These are phyloP conservation scores for Machaerirhynchus nigripectus DNA, from an alignment of 2,113 vertebrate species.

Conservation along the genomic window DNA sequence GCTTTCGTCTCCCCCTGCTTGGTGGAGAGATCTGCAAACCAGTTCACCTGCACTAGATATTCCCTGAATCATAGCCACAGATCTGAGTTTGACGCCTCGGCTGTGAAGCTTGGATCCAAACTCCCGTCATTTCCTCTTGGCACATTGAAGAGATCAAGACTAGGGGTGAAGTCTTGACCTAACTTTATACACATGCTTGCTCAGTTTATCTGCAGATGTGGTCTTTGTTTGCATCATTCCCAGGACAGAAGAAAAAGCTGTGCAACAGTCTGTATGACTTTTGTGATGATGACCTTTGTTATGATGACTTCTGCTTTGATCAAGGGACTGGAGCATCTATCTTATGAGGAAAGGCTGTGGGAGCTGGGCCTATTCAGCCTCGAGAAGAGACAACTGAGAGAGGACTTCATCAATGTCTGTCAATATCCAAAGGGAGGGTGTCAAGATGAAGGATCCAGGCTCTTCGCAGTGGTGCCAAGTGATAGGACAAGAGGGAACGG, in stretches of 20 bases:
- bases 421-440: neutral
- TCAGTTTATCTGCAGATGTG: neutral
- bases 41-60: neutral
- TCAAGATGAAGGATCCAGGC: neutral
- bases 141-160: neutral
- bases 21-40: neutral
- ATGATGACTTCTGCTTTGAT: neutral
- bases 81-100: neutral
- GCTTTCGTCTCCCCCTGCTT: neutral
- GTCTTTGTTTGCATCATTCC: neutral
- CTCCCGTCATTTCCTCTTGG: neutral
- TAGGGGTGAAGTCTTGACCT: neutral
- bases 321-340: neutral
- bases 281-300: neutral
- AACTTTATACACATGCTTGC: neutral
- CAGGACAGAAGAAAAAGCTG: neutral
- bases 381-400: rapidly evolving
- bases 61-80: neutral
- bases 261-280: neutral
- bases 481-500: neutral
- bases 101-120: neutral
- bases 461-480: neutral
- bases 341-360: neutral
- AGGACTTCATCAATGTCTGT: neutral
- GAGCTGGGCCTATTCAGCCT: neutral